Evolutionary conservation across 2,113 vertebrate species (phyloP), one percentile per base, ranked within the genome.

Genomic region (Rhynchopsitta pachyrhyncha): DNA sequence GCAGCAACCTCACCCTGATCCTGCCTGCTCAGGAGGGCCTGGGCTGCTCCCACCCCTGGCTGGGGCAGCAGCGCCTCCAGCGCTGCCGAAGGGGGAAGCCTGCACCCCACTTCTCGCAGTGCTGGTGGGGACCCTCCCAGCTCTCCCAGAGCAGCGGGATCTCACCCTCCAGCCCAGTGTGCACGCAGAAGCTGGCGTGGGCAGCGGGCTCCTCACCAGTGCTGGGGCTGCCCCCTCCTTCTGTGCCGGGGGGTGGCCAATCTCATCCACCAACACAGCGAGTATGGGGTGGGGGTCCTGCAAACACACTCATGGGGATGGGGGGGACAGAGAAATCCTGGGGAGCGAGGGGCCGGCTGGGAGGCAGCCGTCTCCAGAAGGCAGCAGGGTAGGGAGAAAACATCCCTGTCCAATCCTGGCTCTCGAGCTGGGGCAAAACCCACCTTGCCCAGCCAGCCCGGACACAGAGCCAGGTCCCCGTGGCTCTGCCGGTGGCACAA

Each of bases 321-420:
- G 67, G 64, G 76, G 37, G 66, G 11, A 87, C 35, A 78, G 70
- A 93, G 84, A 92, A 94, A 92, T 91, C 82, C 95, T 93, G 90
- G 95, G 92, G 78, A 90, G 42, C 10, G 5, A 91, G 55, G 88
- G 82, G 71, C 5, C 3, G 52, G 77, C 82, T 84, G 41, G 35
- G 87, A 77, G 74, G n/a, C 17, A 13, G 96, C 96, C 18, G 8
- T 94, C 92, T 95, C 90, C 44, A 4, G 76, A 97, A 96, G 96
- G 96, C 96, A 97, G 96, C 96, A 96, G 85, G 96, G 63, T 92
- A 93, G 95, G 90, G 82, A 96, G 79, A 92, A 95, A 94, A 92
- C 53, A 92, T 86, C 93, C 90, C 88, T 23, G 22, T 93, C 49
- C 82, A 92, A 85, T 95, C 82, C 62, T 94, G n/a, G 70, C 62